Percentiles rank a stretch among this genome's conserved stretches.
Evolutionary conservation across 2,113 vertebrate species (phyloP).

Genomic region (Gnathonemus longibarbis): DNA sequence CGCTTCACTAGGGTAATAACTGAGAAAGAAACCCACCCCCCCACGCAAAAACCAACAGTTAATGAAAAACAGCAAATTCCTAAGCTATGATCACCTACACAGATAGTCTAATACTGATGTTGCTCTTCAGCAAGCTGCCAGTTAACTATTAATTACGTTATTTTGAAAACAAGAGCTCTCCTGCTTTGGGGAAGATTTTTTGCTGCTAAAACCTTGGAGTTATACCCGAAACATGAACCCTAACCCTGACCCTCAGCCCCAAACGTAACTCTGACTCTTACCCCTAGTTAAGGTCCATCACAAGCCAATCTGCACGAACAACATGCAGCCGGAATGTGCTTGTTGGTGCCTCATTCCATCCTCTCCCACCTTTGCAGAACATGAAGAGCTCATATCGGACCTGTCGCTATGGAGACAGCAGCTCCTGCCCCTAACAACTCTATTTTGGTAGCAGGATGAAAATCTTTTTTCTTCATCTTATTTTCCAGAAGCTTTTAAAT

Average conservation of each 20-base stretch:
- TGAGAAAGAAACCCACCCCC: not conserved
- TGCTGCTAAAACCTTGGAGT: not conserved
- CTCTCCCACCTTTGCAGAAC: slow-evolving; percentile 58
- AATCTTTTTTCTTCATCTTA: slow-evolving; percentile 52
- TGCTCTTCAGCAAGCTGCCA: not conserved
- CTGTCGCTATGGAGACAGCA: slow-evolving; percentile 69
- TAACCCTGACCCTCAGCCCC: not conserved
- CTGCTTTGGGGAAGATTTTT: not conserved
- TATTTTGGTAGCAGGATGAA: slow-evolving; percentile 67
- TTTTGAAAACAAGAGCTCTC: not conserved
- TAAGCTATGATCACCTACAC: not conserved
- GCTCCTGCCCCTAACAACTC: slow-evolving; percentile 63
- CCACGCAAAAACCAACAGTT: not conserved
- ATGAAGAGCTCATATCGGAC: slow-evolving; percentile 55
- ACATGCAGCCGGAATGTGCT: slow-evolving; percentile 7
- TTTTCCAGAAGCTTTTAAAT: slow-evolving; percentile 49
- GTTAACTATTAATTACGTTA: not conserved
- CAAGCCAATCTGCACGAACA: not conserved
- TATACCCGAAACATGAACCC: not conserved
- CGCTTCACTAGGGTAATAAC: not conserved
- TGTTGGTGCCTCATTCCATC: slow-evolving; percentile 35
- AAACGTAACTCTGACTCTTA: not conserved
- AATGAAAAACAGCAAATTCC: not conserved
- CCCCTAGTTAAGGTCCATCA: not conserved
- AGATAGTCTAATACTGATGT: not conserved